A percentile compares a stretch with the other conserved stretches of the same genome.
Conservation (phyloP, 1,140 invertebrate genomes). For the Acarapis woodi region DNA sequence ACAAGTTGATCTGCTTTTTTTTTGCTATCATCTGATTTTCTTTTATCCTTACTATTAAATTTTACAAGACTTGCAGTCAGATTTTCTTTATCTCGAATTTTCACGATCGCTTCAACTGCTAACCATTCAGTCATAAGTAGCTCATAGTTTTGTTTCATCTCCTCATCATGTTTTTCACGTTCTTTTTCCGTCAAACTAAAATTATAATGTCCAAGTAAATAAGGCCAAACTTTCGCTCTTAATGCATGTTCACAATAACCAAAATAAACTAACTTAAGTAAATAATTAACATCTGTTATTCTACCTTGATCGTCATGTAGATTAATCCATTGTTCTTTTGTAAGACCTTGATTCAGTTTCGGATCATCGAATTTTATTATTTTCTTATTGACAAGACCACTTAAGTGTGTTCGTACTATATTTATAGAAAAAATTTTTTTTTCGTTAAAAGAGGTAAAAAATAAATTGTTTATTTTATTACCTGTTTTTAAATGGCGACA, state of each 20-base stretch:
- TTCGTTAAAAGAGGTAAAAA: too few relatives aligned
- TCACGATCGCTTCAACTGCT: conserved; percentile 64
- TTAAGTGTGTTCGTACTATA: conserved; percentile 66
- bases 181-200: conserved; percentile 41
- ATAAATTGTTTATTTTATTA: too few relatives aligned
- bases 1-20: conserved; percentile 8
- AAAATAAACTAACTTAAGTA: conserved; percentile 54
- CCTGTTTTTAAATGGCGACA: conserved; percentile 64
- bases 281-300: conserved; percentile 27
- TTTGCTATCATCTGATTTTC: conserved; percentile 8
- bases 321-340: conserved; percentile 31
- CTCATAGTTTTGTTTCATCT: conserved; percentile 41
- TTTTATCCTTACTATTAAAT: too few relatives aligned
- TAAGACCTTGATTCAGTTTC: conserved; percentile 24
- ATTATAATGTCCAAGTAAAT: conserved; percentile 52
- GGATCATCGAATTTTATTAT: conserved; percentile 15
- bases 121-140: conserved; percentile 77
- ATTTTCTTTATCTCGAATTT: conserved; percentile 42
- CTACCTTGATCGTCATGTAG: conserved; percentile 21
- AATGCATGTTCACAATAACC: conserved; percentile 48
- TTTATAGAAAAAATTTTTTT: too few relatives aligned
- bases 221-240: conserved; percentile 61
- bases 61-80: conserved; percentile 28
- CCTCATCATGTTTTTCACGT: conserved; percentile 30
- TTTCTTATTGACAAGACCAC: conserved; percentile 39